Conservation (phyloP, 2,888 invertebrate genomes). For the Caenorhabditis doughertyi region DNA sequence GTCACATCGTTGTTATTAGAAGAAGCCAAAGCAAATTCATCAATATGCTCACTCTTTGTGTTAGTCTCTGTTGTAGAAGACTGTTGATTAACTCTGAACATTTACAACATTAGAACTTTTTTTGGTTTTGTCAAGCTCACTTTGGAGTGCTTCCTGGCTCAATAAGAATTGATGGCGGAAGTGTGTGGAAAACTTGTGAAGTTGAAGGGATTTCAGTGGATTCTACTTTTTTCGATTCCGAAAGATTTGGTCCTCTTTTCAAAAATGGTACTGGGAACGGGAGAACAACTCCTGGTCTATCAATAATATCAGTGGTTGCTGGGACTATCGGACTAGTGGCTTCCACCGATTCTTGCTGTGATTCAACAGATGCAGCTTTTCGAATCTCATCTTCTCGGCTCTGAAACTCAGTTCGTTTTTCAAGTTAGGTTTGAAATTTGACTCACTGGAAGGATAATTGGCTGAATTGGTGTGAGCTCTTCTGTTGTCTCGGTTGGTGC, state of each 20-base stretch:
- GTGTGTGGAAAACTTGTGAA: slow-evolving; percentile 57
- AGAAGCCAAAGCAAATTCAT: slow-evolving; percentile 57
- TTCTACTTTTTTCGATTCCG: slow-evolving; percentile 45
- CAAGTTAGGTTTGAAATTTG: background rate
- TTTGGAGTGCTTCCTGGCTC: slow-evolving; percentile 64
- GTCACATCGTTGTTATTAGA: background rate
- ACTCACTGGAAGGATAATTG: slow-evolving; percentile 29
- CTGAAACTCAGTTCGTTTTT: background rate
- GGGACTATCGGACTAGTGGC: slow-evolving; percentile 11
- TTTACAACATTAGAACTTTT: background rate
- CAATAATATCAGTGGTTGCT: slow-evolving; percentile 58
- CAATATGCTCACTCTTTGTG: slow-evolving; percentile 36
- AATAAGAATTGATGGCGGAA: slow-evolving; percentile 76
- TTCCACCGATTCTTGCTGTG: slow-evolving; percentile 17
- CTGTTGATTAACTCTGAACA: slow-evolving; percentile 8
- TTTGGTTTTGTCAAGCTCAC: slow-evolving; percentile 14
- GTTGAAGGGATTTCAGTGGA: background rate
- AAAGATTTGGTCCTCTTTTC: slow-evolving; percentile 69
- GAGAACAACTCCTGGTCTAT: slow-evolving; percentile 71
- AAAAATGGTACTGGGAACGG: slow-evolving; percentile 82
- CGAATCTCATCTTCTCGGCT: slow-evolving; percentile 35
- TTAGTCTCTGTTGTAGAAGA: slow-evolving; percentile 2
- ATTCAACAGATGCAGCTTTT: slow-evolving; percentile 7
- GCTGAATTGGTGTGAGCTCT: slow-evolving; percentile 26
- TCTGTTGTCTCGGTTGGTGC: background rate